Evolutionary conservation across 2,113 vertebrate genomes (phyloP).

Genomic region (Gambusia holbrooki): DNA sequence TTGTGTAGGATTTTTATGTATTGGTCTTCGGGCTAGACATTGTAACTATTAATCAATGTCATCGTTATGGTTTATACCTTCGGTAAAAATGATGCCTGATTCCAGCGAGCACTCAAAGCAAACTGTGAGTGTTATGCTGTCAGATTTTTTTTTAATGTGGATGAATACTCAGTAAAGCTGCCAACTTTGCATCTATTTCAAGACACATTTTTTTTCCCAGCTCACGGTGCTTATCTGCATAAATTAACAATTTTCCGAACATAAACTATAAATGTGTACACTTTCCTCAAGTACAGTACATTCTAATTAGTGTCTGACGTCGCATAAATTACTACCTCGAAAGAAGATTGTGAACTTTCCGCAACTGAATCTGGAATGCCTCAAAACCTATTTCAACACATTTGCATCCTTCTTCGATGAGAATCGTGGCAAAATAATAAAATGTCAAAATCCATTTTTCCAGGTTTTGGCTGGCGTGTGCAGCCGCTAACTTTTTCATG

Average conservation of each 20-base stretch:
- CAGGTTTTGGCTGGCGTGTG: constrained; percentile 30
- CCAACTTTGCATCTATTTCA: not conserved
- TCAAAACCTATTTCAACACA: not conserved
- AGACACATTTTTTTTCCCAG: no score
- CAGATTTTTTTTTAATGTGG: not conserved
- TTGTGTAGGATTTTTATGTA: not conserved
- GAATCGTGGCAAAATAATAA: constrained; percentile 12
- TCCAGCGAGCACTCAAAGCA: not conserved
- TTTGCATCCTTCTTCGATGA: constrained; percentile 8
- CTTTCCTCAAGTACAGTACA: not conserved
- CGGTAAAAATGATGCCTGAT: not conserved
- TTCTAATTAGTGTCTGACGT: not conserved
- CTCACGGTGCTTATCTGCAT: no score
- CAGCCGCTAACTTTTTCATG: constrained; percentile 50
- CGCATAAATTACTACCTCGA: not conserved
- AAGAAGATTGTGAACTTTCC: not conserved
- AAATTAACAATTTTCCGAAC: not conserved
- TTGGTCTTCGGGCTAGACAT: no score
- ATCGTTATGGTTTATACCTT: not conserved
- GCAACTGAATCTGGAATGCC: no score
- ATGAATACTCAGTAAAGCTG: not conserved
- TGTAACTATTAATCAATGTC: not conserved
- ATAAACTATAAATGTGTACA: not conserved
- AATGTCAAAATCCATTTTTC: constrained; percentile 42
- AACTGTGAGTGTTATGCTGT: not conserved